phyloP scores from a whole-genome alignment of 2,797 vertebrate genomes.

The Corythornis leucogaster region DNA sequence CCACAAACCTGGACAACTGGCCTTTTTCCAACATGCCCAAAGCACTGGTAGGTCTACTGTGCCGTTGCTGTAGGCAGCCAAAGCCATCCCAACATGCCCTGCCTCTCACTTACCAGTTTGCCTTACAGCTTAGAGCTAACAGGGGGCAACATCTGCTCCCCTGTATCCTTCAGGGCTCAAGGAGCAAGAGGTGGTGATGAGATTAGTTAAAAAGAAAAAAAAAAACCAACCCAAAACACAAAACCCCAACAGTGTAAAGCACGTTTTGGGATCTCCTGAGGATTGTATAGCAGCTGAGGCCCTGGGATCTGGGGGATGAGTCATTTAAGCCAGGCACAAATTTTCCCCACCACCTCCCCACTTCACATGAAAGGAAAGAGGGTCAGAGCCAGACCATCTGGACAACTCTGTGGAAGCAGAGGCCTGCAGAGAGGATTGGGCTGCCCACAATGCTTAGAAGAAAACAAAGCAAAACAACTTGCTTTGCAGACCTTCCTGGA shows the following conservation, averaged over 20 bases:
- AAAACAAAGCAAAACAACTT: constrained; percentile 32
- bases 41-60: background rate
- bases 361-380: constrained; percentile 18
- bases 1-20: background rate
- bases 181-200: background rate
- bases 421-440: constrained; percentile 33
- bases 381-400: constrained; percentile 47
- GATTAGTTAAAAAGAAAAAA: background rate
- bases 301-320: background rate
- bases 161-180: background rate
- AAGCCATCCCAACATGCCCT: accelerated
- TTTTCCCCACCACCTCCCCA: constrained; percentile 16
- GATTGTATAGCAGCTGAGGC: background rate
- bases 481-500: background rate
- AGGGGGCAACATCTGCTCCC: background rate
- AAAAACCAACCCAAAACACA: background rate
- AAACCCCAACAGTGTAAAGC: background rate
- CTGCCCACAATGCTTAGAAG: background rate
- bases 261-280: background rate
- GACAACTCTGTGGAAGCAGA: constrained; percentile 19
- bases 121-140: background rate
- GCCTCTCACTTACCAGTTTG: background rate
- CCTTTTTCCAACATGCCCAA: background rate
- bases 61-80: background rate
- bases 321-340: constrained; percentile 13